Evolutionary conservation across 2,888 invertebrate species (phyloP).

Genomic region (Spodoptera picta): DNA sequence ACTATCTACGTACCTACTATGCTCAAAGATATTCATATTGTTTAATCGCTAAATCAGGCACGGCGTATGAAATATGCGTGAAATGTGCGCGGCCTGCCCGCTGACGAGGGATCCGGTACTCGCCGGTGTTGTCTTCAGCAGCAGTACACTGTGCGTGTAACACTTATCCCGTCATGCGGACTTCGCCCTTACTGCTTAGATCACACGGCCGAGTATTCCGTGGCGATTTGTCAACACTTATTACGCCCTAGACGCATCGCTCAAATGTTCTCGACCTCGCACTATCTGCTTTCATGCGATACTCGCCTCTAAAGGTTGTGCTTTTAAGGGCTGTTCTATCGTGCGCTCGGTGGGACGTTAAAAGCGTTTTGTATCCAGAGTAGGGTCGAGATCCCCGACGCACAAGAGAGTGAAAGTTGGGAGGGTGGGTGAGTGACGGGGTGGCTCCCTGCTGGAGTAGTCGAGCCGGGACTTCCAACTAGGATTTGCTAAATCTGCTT

Average conservation of each 20-base stretch:
- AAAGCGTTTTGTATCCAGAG: slow-evolving; percentile 71
- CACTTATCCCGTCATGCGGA: slow-evolving; percentile 62
- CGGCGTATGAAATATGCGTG: slow-evolving; percentile 71
- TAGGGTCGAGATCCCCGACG: slow-evolving; percentile 83
- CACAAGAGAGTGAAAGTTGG: slow-evolving; percentile 85
- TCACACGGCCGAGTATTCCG: slow-evolving; percentile 71
- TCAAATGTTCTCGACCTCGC: slow-evolving; percentile 84
- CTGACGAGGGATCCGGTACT: slow-evolving; percentile 83
- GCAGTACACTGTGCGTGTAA: slow-evolving; percentile 78
- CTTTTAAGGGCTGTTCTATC: slow-evolving; percentile 62
- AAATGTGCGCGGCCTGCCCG: slow-evolving; percentile 75
- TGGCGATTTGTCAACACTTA: slow-evolving; percentile 73
- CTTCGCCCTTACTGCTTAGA: slow-evolving; percentile 66
- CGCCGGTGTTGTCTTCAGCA: slow-evolving; percentile 85
- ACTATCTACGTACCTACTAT: slow-evolving; percentile 3
- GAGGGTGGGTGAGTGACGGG: slow-evolving; percentile 81
- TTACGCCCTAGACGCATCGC: slow-evolving; percentile 82
- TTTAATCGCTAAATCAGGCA: slow-evolving; percentile 60
- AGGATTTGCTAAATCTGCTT: slow-evolving; percentile 87
- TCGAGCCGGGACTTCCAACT: slow-evolving; percentile 85
- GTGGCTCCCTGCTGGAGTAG: slow-evolving; percentile 82
- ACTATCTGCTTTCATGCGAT: slow-evolving; percentile 67
- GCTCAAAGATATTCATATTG: slow-evolving; percentile 45
- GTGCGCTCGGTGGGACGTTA: slow-evolving; percentile 63
- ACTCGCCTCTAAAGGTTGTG: slow-evolving; percentile 67